Conservation (phyloP, 1,140 invertebrate species). For the Philotrypesis tridentata region DNA sequence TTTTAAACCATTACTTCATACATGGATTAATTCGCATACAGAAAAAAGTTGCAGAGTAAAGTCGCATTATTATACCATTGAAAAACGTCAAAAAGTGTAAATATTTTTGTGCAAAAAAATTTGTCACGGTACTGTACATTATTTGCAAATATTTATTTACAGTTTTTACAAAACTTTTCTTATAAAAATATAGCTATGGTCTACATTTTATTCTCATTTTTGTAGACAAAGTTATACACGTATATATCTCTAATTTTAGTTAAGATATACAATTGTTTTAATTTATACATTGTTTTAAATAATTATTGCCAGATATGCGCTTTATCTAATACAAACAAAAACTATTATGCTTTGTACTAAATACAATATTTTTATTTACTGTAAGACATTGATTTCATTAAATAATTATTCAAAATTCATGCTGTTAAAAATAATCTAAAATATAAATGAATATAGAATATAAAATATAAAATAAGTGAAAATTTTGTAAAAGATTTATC, state of each 20-base stretch:
- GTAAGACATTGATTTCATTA: not conserved
- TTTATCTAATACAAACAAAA: constrained; percentile 18
- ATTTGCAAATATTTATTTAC: constrained; percentile 64
- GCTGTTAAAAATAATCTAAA: no score
- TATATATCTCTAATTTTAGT: constrained; percentile 48
- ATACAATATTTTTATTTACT: not conserved
- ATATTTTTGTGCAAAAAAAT: constrained; percentile 59
- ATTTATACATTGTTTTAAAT: constrained; percentile 43
- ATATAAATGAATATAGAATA: not conserved
- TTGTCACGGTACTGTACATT: constrained; percentile 68
- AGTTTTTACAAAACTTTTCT: constrained; percentile 56
- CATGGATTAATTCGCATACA: constrained; percentile 7
- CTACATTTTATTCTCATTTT: constrained; percentile 18
- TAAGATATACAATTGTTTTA: constrained; percentile 37
- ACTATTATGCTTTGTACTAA: not conserved
- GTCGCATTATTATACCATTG: constrained; percentile 54
- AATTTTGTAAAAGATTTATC: constrained; percentile 23
- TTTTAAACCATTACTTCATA: constrained; percentile 23
- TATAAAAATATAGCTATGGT: constrained; percentile 63
- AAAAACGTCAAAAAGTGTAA: constrained; percentile 70
- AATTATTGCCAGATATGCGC: constrained; percentile 21
- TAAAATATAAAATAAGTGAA: constrained; percentile 8
- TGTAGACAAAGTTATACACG: constrained; percentile 36
- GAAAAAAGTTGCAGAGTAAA: constrained; percentile 27
- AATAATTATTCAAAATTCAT: no score